A percentile compares a stretch with the other conserved stretches of the same genome.
These are phyloP conservation scores for Crenichthys baileyi DNA, from an alignment of 2,797 vertebrate genomes.

Conservation along the genomic window DNA sequence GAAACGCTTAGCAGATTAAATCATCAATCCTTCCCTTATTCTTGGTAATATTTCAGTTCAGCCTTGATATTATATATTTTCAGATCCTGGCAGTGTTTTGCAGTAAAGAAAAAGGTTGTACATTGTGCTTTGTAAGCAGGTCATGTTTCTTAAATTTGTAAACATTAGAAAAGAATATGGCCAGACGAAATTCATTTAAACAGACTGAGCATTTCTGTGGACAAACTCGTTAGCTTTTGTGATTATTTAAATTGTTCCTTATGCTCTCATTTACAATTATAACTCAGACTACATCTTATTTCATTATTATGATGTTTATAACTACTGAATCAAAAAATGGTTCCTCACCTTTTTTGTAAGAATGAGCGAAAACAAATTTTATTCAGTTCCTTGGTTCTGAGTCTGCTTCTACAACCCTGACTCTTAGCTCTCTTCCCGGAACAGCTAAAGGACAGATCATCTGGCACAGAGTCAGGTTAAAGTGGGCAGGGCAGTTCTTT, in stretches of 20 bases:
- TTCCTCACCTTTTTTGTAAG: conserved; percentile 61
- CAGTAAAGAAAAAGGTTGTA: background rate
- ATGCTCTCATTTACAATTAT: background rate
- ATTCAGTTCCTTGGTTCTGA: conserved; percentile 22
- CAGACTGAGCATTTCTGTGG: background rate
- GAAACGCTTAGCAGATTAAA: background rate
- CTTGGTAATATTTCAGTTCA: background rate
- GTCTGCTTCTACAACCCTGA: conserved; percentile 36
- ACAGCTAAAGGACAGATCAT: conserved; percentile 30
- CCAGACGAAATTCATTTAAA: conserved; percentile 2
- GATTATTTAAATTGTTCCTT: background rate
- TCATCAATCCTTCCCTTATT: background rate
- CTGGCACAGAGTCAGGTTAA: conserved; percentile 59
- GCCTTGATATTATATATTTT: background rate
- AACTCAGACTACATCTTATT: background rate
- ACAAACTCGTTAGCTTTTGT: background rate
- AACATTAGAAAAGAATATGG: background rate
- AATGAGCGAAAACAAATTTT: conserved; percentile 43
- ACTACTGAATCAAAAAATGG: background rate
- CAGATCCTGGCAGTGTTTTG: background rate
- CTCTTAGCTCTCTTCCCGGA: conserved; percentile 53
- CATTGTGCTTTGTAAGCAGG: background rate
- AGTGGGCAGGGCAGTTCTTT: conserved; percentile 67
- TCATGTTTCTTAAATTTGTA: background rate
- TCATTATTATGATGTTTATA: background rate